Evolutionary conservation across 2,113 vertebrate genomes (phyloP).

Genomic region (Gracilinanus agilis): DNA sequence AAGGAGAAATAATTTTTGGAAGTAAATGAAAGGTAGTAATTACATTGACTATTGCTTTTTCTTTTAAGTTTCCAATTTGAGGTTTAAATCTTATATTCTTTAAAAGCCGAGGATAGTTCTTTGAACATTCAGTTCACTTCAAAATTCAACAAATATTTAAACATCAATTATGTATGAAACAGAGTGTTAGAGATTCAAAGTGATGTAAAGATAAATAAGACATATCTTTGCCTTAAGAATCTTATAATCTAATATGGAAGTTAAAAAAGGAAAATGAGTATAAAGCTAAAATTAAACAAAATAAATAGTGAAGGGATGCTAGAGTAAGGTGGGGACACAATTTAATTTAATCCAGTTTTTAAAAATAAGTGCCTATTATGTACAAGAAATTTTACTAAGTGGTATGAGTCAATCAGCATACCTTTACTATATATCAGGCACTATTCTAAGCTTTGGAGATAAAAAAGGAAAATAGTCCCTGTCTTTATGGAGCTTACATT

Average conservation of each 20-base stretch:
- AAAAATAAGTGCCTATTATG: background rate
- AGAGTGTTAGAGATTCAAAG: background rate
- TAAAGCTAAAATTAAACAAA: background rate
- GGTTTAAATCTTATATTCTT: background rate
- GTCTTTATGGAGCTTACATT: background rate
- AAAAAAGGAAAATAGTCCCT: background rate
- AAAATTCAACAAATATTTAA: background rate
- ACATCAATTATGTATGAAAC: background rate
- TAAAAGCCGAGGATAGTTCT: background rate
- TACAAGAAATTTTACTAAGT: background rate
- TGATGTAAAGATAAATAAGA: background rate
- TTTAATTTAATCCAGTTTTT: background rate
- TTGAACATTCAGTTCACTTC: background rate
- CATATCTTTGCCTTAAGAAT: background rate
- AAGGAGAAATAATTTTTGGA: conserved; percentile 26
- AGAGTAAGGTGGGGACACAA: background rate
- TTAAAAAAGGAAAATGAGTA: background rate
- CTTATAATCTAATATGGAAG: background rate
- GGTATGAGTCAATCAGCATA: background rate
- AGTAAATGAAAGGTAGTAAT: background rate
- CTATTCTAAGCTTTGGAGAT: background rate
- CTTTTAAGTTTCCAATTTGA: background rate
- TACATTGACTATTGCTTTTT: conserved; percentile 40
- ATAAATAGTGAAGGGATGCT: background rate
- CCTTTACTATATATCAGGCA: background rate